Base-by-base conservation (phyloP, 2,888 invertebrate species). In the Pseudococcus viburni region DNA sequence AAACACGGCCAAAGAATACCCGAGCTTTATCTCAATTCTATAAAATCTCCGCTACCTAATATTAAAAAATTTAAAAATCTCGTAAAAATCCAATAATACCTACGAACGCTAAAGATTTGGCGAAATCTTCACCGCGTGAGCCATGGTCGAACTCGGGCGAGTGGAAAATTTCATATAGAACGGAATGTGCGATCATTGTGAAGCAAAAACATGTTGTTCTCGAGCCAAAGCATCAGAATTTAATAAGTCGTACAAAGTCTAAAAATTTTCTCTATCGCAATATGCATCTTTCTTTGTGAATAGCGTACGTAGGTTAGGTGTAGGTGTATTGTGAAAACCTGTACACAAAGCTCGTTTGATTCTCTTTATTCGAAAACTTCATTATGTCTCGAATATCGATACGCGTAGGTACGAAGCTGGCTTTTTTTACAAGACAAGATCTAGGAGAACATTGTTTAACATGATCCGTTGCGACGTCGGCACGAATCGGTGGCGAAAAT, bases 141-240 rank as follows among this genome's bases (percentile, higher is more conserved):
- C 1, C 26, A 1, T 1, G 19, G 68, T 6, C 33, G 15, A 73
- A 73, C 15, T 73, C 68, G 26, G 11, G 26, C 12, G 68, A 73
- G 12, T 73, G 68, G 68, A 73, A 73, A 73, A 73, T 33, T 73
- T 33, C 68, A 73, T 73, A 33, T 22, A 11, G 68, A 73, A 73
- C 26, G 68, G 68, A 73, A 73, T 73, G 59, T 59, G 68, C 8
- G 68, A 73, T 73, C 26, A 33, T 15, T 15, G 15, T 19, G 11
- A 8, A 33, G 68, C 26, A 73, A 59, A 73, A 26, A 73, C 15
- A 22, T 33, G 22, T 26, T 73, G 26, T 33, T 33, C 68, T 26
- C 68, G 68, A 33, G 68, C 26, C 68, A 73, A 73, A 73, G 59
- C 19, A 59, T 11, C 12, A 15, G 12, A 73, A 73, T 6, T 26